Evolutionary conservation across 2,797 vertebrate genomes (phyloP).

Genomic region (Cyprinella venusta): DNA sequence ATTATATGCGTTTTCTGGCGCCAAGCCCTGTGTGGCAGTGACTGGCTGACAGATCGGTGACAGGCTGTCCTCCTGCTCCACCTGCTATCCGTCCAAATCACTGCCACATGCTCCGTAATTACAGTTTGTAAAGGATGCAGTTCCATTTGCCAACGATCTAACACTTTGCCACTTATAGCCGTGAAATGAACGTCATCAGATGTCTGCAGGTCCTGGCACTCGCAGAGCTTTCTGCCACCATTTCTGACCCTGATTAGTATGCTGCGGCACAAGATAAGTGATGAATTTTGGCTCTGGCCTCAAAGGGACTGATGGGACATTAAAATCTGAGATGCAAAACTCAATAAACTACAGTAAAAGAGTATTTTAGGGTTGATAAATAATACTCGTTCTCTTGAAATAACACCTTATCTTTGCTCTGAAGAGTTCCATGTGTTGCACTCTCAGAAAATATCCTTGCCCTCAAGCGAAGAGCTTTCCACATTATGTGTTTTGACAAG

Average conservation of each 20-base stretch:
- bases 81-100: conserved; percentile 63
- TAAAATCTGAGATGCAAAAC: background rate
- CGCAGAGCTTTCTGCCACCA: conserved; percentile 43
- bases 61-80: conserved; percentile 67
- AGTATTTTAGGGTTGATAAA: background rate
- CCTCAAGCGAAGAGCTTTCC: conserved; percentile 42
- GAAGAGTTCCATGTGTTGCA: conserved; percentile 19
- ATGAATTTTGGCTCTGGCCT: background rate
- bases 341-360: background rate
- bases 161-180: conserved; percentile 40
- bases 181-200: conserved; percentile 43
- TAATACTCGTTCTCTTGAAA: background rate
- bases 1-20: conserved; percentile 48
- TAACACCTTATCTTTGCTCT: background rate
- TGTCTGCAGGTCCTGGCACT: conserved; percentile 45
- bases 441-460: conserved; percentile 16
- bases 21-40: conserved; percentile 25
- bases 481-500: conserved; percentile 64
- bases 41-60: conserved; percentile 65
- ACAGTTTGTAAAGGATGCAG: conserved; percentile 41
- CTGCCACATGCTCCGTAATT: conserved; percentile 65
- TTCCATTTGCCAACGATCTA: conserved; percentile 19
- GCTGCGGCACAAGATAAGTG: conserved; percentile 5
- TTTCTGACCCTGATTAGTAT: conserved; percentile 16
- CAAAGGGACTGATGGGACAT: background rate